These are phyloP conservation scores for Triplophysa siluroides DNA, from an alignment of 2,113 vertebrate species.

Conservation along the genomic window DNA sequence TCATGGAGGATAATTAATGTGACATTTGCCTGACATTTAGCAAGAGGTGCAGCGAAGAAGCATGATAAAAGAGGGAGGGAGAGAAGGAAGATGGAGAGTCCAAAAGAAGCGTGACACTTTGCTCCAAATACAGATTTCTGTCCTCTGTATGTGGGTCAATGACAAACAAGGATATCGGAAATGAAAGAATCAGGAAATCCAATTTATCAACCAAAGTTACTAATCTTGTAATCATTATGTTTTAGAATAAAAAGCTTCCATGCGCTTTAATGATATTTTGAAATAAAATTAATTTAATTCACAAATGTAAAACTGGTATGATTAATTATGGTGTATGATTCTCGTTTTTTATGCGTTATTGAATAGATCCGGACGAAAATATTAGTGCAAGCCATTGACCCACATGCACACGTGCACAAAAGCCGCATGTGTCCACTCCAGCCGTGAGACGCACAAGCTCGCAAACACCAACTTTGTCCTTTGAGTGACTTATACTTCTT, in stretches of 20 bases:
- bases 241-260: too few species aligned
- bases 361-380: too few species aligned
- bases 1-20: conserved; percentile 78
- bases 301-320: too few species aligned
- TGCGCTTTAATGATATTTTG: too few species aligned
- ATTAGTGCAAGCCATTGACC: too few species aligned
- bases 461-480: conserved; percentile 53
- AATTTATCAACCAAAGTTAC: too few species aligned
- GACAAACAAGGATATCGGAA: too few species aligned
- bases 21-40: conserved; percentile 83
- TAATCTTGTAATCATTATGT: too few species aligned
- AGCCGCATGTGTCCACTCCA: background rate
- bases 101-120: background rate
- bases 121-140: background rate
- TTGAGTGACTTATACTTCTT: conserved; percentile 44
- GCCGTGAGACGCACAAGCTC: background rate
- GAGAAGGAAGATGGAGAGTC: background rate
- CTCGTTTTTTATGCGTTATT: too few species aligned
- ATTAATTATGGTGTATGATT: too few species aligned
- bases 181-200: too few species aligned
- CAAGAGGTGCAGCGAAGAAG: conserved; percentile 65
- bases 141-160: background rate
- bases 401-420: background rate
- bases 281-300: too few species aligned
- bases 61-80: conserved; percentile 57